These are phyloP conservation scores for Desoria tigrina DNA, from an alignment of 2,888 invertebrate genomes.

Conservation along the genomic window DNA sequence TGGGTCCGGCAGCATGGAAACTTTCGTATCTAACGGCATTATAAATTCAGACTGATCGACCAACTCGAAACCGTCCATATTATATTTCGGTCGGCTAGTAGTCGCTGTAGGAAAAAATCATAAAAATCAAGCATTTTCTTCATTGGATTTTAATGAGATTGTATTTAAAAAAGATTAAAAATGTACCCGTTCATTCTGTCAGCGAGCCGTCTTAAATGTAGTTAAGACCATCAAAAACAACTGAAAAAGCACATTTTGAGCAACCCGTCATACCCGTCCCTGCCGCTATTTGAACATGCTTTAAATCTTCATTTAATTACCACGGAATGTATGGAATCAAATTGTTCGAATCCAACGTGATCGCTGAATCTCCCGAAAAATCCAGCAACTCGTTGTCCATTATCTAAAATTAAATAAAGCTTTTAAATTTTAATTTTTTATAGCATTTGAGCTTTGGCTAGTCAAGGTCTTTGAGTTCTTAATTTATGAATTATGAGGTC, in stretches of 20 bases:
- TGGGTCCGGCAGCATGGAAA: constrained; percentile 38
- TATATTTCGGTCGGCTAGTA: constrained; percentile 27
- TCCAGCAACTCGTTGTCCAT: constrained; percentile 30
- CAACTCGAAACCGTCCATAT: constrained; percentile 27
- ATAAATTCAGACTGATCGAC: constrained; percentile 45
- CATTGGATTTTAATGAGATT: too few relatives aligned
- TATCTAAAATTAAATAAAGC: constrained; percentile 22
- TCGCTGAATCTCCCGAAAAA: constrained; percentile 38
- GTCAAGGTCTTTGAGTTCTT: not conserved
- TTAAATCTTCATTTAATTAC: too few relatives aligned
- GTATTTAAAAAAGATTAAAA: too few relatives aligned
- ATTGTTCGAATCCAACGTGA: constrained; percentile 30
- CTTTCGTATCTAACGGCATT: constrained; percentile 25
- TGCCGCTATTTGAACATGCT: too few relatives aligned
- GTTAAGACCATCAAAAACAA: constrained; percentile 43
- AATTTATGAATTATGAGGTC: too few relatives aligned
- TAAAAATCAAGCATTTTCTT: not conserved
- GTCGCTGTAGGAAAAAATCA: constrained; percentile 6
- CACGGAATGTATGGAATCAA: constrained; percentile 38
- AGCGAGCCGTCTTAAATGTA: constrained; percentile 38
- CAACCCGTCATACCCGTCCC: too few relatives aligned
- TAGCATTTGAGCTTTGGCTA: not conserved
- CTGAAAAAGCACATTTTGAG: constrained; percentile 45
- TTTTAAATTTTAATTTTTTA: not conserved
- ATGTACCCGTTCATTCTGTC: constrained; percentile 36